These are phyloP conservation scores for Aplysia californica DNA, from an alignment of 1,140 invertebrate species.

Conservation along the genomic window DNA sequence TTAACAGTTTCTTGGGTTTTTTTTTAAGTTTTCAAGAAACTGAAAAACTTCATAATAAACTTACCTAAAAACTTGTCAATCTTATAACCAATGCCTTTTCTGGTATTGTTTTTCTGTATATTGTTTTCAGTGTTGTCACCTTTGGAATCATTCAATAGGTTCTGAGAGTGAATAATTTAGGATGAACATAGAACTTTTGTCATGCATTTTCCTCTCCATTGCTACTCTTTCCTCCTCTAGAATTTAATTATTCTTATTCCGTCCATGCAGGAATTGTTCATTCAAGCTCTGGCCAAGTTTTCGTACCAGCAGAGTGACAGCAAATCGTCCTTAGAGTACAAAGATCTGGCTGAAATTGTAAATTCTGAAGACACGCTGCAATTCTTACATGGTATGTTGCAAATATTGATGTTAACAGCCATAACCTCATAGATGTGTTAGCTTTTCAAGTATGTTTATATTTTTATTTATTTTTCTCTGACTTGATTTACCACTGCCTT, in stretches of 20 bases:
- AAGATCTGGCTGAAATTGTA: constrained; percentile 58
- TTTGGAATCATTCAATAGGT: no score
- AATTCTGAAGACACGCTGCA: constrained; percentile 54
- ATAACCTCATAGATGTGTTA: background rate
- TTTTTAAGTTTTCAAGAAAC: no score
- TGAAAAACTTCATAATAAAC: no score
- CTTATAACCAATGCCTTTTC: no score
- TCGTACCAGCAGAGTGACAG: constrained; percentile 50
- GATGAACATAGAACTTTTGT: no score
- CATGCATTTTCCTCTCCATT: no score
- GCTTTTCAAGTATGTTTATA: background rate
- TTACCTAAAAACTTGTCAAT: no score
- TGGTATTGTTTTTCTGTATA: no score
- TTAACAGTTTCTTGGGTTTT: no score
- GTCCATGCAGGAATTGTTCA: constrained; percentile 57
- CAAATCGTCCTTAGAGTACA: constrained; percentile 43
- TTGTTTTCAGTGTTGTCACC: no score
- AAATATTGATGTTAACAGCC: background rate
- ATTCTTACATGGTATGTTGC: constrained; percentile 59
- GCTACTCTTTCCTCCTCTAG: no score
- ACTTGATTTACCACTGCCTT: background rate
- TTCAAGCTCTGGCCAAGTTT: constrained; percentile 54
- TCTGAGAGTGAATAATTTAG: no score
- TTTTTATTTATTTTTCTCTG: background rate
- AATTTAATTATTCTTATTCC: background rate